Evolutionary conservation across 30 jellyfish, hydroid and myxozoan genomes (phyloP).

Genomic region (Cassiopea andromeda): DNA sequence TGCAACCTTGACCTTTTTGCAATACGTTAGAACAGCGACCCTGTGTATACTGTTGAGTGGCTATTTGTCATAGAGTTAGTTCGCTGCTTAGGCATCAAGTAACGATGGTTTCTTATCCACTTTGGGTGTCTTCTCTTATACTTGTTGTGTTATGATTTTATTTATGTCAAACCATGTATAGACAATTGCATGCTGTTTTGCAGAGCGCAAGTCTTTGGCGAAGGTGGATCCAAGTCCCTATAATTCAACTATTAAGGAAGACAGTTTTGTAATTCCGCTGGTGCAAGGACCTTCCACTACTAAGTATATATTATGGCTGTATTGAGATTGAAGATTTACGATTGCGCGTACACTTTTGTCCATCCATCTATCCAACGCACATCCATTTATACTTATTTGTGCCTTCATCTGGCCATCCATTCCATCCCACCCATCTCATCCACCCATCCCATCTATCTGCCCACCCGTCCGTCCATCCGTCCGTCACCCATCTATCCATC

Average conservation of each 20-base stretch:
- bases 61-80: too few relatives aligned
- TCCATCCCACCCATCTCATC: neutral
- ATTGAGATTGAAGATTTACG: neutral
- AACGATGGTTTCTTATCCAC: too few relatives aligned
- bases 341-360: too few relatives aligned
- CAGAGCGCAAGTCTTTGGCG: conserved; percentile 66
- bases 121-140: neutral
- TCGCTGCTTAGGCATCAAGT: too few relatives aligned
- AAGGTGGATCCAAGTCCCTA: conserved; percentile 20
- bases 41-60: too few relatives aligned
- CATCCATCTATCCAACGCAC: neutral
- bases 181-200: neutral
- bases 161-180: neutral
- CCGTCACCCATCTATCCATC: neutral
- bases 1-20: too few relatives aligned
- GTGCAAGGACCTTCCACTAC: conserved; percentile 66
- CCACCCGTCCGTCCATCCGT: neutral
- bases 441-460: too few relatives aligned
- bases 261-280: conserved; percentile 41
- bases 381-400: too few relatives aligned
- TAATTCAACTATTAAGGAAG: neutral
- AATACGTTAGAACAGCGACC: too few relatives aligned
- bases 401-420: neutral
- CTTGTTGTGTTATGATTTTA: neutral
- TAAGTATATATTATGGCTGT: conserved; percentile 27